Base-by-base conservation (phyloP, 2,113 vertebrate species). In the Elachura formosa region DNA sequence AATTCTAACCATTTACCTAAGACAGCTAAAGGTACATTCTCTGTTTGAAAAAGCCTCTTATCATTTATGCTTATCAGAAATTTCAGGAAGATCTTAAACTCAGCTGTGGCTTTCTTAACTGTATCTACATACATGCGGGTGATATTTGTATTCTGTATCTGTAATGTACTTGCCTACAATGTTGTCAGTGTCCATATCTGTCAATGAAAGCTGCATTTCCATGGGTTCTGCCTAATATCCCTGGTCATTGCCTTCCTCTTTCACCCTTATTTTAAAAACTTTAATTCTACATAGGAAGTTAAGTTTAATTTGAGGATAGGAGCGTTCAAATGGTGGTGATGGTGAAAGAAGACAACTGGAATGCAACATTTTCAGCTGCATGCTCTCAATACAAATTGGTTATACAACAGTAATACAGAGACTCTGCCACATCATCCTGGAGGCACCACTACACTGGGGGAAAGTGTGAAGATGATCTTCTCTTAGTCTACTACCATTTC, bases 111-210 rank as follows among this genome's bases (percentile, higher is more conserved):
- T 72, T 69, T 52, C 31, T 36, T 66, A 36, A 34, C 34, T 22
- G 8, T 31, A 33, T 28, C 11, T 26, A 26, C 6, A 3, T 33
- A 76, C 10, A 6, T 45, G 38, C 33, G 76, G 22, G 21, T 49
- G 9, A 48, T 49, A 75, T 36, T 41, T 36, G 9, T 76, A 59
- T 23, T 34, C 23, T 9, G 0, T 31, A 54, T 10, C 55, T 56
- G 6, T n/a, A 54, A 71, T 0, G 2, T 6, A 68, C 56, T 64
- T n/a, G 12, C 10, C 10, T 58, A 48, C 6, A 56, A 22, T 3
- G 12, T 2, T n/a, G 49, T 34, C 36, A 24, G 26, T 25, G 14
- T 43, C 56, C 6, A 10, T 25, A 46, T 24, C 31, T 22, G 40
- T 7, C 10, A 1, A 33, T 8, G 24, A 62, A 84, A 83, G 29